Evolutionary conservation across 2,113 vertebrate genomes (phyloP), one percentile per base, ranked within the genome.

Genomic region (Festucalex cinctus): DNA sequence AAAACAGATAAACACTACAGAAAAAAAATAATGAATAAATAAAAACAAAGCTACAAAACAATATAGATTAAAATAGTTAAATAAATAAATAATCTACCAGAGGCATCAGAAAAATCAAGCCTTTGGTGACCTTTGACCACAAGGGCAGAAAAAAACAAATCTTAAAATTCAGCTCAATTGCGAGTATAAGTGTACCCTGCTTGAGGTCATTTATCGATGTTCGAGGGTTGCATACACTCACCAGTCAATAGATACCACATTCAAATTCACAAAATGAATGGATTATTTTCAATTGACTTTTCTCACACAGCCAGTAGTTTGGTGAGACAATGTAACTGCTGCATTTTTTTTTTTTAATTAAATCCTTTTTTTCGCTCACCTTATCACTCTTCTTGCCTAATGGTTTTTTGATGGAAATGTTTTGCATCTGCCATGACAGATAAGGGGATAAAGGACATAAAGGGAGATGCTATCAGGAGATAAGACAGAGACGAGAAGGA

Each of bases 381-480:
- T 26, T 57, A 14, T 32, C 35, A 39, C 67, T 71, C 24, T 75
- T 20, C 24, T 19, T 71, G 66, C 68, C 53, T 69, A 41, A 39
- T 62, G 22, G 71, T 20, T 53, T 62, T 70, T 48, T 44, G 49
- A 74, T 66, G 48, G 48, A 32, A 10, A 63, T 77, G 69, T 20
- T 37, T 78, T 63, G 56, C 81, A 74, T 77, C 76, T 84, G 83
- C 69, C 69, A 74, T 62, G 36, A 56, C 35, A 67, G 81, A 83
- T 88, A 83, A 83, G 56, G 49, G 72, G 67, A 88, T 86, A 75
- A 76, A 70, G 63, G 36, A 70, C 5, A 59, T 20, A 43, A 62
- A 24, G 60, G 36, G 63, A 73, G 80, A 86, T 84, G 60, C 57
- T 63, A 68, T 73, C 10, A 0, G 56, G 32, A 73, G 78, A 82